These are phyloP conservation scores for Ceyx melanurus DNA, from an alignment of 2,113 vertebrate species.

Conservation along the genomic window DNA sequence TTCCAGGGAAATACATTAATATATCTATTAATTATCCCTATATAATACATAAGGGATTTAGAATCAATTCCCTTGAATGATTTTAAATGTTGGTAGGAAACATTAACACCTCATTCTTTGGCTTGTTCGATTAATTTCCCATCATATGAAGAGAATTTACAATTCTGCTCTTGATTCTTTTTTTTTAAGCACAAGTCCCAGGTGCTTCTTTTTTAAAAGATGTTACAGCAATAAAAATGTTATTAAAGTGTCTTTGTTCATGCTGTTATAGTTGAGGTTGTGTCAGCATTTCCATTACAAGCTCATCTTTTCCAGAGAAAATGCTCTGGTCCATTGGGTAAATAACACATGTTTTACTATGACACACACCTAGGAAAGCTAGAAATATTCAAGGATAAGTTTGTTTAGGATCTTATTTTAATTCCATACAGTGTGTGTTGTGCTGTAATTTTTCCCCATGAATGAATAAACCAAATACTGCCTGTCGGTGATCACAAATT, in stretches of 20 bases:
- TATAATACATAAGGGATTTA: neutral
- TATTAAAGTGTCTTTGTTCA: slow-evolving; percentile 68
- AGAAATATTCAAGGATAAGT: slow-evolving; percentile 24
- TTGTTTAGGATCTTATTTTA: slow-evolving; percentile 11
- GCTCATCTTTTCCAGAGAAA: slow-evolving; percentile 57
- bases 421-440: neutral
- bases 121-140: neutral
- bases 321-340: slow-evolving; percentile 59
- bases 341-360: slow-evolving; percentile 61
- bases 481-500: neutral
- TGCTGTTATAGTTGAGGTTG: slow-evolving; percentile 53
- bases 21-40: neutral
- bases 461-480: neutral
- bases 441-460: slow-evolving; percentile 5
- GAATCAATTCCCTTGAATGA: neutral
- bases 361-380: slow-evolving; percentile 11
- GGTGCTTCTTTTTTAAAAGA: slow-evolving; percentile 68
- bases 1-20: neutral
- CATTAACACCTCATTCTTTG: neutral
- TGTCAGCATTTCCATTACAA: slow-evolving; percentile 67
- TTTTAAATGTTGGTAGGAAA: neutral
- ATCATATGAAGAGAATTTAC: neutral
- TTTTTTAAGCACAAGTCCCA: slow-evolving; percentile 48
- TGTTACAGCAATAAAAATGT: slow-evolving; percentile 67
- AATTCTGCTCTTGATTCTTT: neutral